Evolutionary conservation across 2,888 invertebrate genomes (phyloP).

Genomic region (Lasioglossum leucozonium): DNA sequence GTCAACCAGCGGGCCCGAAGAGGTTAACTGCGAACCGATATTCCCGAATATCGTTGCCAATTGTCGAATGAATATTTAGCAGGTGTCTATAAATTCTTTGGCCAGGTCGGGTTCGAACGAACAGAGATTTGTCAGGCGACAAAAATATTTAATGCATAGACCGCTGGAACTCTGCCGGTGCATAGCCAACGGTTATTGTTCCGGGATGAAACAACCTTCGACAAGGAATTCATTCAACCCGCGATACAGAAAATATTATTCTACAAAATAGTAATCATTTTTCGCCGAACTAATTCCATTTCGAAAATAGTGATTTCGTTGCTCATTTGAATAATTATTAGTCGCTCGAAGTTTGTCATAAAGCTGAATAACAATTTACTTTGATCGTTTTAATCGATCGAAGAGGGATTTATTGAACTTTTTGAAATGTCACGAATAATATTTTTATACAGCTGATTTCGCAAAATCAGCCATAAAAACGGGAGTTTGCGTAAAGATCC

Average conservation of each 20-base stretch:
- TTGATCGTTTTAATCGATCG: background rate
- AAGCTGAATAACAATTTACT: background rate
- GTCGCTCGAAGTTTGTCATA: background rate
- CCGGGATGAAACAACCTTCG: background rate
- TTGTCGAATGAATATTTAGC: slow-evolving; percentile 19
- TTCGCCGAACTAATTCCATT: background rate
- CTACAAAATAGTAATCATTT: background rate
- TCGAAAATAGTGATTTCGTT: no score
- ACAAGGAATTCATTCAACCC: background rate
- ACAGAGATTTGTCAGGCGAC: slow-evolving; percentile 2
- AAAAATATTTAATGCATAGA: slow-evolving; percentile 11
- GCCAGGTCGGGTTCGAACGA: background rate
- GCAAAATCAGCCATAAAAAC: background rate
- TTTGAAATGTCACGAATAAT: background rate
- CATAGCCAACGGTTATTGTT: background rate
- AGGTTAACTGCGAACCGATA: slow-evolving; percentile 6
- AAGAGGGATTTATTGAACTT: background rate
- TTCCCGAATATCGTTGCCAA: slow-evolving; percentile 10
- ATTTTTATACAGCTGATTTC: background rate
- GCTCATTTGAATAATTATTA: background rate
- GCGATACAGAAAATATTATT: background rate
- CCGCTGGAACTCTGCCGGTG: background rate
- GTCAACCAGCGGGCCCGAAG: background rate
- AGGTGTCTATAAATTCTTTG: slow-evolving; percentile 12
- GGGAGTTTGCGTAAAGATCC: background rate